Conservation (phyloP, 2,888 invertebrate species). For the Erebia palarica region DNA sequence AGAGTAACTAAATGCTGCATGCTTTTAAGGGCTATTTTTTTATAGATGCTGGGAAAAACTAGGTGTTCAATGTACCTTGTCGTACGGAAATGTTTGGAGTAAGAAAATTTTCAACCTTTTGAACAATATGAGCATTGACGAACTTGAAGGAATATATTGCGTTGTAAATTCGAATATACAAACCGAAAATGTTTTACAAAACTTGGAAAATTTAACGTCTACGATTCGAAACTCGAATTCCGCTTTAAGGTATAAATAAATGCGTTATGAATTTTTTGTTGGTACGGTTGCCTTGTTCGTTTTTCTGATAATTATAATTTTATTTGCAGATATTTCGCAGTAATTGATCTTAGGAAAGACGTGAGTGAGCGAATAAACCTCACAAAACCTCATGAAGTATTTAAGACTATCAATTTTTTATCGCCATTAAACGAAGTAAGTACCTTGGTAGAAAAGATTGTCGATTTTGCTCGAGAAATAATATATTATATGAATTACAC, state of each 20-base stretch:
- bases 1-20: background rate
- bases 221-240: background rate
- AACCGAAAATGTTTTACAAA: slow-evolving; percentile 6
- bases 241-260: slow-evolving; percentile 1
- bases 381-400: slow-evolving; percentile 1
- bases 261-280: background rate
- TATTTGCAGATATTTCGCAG: slow-evolving; percentile 28
- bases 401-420: slow-evolving; percentile 23
- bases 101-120: slow-evolving; percentile 3
- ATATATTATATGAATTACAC: background rate
- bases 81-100: slow-evolving; percentile 19
- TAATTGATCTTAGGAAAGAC: slow-evolving; percentile 22
- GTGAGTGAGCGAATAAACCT: background rate
- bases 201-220: slow-evolving; percentile 6
- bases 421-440: slow-evolving; percentile 17
- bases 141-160: slow-evolving; percentile 26
- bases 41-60: slow-evolving; percentile 27
- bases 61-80: slow-evolving; percentile 19
- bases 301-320: background rate
- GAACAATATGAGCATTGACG: background rate
- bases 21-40: background rate
- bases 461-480: background rate
- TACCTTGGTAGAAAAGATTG: background rate
- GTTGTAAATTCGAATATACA: slow-evolving; percentile 1
- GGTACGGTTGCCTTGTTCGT: background rate